Evolutionary conservation across 2,888 invertebrate genomes (phyloP), one percentile per base, ranked within the genome.

Genomic region (Xanthorhoe spadicearia): DNA sequence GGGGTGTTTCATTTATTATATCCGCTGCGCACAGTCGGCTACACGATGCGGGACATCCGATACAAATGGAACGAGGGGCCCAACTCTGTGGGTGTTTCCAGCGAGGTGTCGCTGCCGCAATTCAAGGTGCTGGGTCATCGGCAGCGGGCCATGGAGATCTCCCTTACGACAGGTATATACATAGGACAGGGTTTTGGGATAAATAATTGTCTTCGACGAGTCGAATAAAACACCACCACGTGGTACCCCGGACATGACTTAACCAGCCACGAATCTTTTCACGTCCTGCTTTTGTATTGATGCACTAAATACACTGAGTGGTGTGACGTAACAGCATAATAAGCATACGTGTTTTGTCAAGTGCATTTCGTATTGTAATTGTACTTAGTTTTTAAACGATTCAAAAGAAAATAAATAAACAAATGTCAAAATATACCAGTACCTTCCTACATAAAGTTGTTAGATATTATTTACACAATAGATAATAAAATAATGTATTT

Each of bases 51-150:
- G 95, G 98, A 98, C 96, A 98, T 98, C 95, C 96, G 97, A 89
- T 98, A 98, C 96, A 97, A 97, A 94, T 98, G 98, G 98, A 97
- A 97, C 95, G 97, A 98, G 94, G 97, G 97, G 85, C 96, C 97
- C 89, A 96, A 97, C 95, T 97, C 98, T 92, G 98, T 98, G 93
- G 98, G 97, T 93, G 97, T 98, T 89, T 97, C 97, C 94, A 97
- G 96, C 94, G 98, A 98, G 94, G 98, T 98, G 94, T 97, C 98
- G 87, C 96, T 98, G 93, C 98, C 98, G 93, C 98, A 98, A 95
- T 98, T 98, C 96, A 97, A 98, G 95, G 98, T 98, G 93, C 96
- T 98, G 94, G 98, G 98, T 88, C 98, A 98, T 95, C 97, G 97
- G 85, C 98, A 98, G 94, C 97, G 97, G 89, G 97, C 97, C 87